Base-by-base conservation (phyloP, 2,797 vertebrate species). In the Bovichtus variegatus region DNA sequence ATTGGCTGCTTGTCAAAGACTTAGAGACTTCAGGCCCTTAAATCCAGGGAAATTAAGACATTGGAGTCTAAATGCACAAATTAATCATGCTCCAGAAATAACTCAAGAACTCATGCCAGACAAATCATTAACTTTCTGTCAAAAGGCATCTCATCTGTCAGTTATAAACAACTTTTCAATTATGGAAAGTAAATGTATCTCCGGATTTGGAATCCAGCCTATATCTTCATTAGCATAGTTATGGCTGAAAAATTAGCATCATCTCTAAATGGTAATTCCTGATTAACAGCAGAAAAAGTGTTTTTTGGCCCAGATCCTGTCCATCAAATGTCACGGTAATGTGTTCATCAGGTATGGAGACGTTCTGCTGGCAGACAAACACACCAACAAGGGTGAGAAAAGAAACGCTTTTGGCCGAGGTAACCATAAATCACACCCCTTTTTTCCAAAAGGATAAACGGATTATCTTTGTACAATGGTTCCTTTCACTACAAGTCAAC, bases 101-200 rank as follows among this genome's bases (percentile, higher is more conserved):
- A 31, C 55, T 29, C 0, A 0, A 70, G 21, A 21, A 29, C 16
- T 41, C 23, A 25, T 1, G 11, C 51, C 25, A 19, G 55, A 64
- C 16, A 49, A 62, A 64, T 54, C 49, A 54, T 40, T 46, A 38
- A 49, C 62, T 71, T 71, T 43, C 60, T 62, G 71, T 36, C 41
- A 10, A 29, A 40, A 53, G n/a, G n/a, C n/a, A n/a, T n/a, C n/a
- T 29, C 15, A 40, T 29, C 46, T 31, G 40, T 55, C 61, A 54
- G 57, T 54, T 66, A 25, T n/a, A 44, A 3, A 29, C 2, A 23
- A 68, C 46, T 59, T n/a, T 31, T 19, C 23, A 3, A 5, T 10
- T 27, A 54, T 3, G 16, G 21, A 76, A 51, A 10, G 16, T 21
- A 76, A 51, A 10, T 41, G n/a, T 55, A 27, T 55, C 34, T 34